Evolutionary conservation across 1,140 invertebrate genomes (phyloP), one percentile per base, ranked within the genome.

Genomic region (Pollicipes pollicipes): DNA sequence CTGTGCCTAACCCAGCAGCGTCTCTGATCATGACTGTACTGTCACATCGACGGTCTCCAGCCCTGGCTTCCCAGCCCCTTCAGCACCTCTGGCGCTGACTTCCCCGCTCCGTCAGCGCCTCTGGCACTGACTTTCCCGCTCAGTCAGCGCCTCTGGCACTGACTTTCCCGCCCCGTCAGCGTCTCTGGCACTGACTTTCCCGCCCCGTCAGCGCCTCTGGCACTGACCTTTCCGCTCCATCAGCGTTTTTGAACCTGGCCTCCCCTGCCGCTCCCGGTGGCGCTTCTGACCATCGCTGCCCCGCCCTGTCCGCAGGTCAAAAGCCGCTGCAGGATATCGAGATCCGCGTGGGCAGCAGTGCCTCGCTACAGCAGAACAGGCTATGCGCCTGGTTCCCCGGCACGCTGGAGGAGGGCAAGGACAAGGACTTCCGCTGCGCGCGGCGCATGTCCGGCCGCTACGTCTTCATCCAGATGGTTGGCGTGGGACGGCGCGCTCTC

Each of bases 331-430:
- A 93, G 79, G 92, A 95, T 79, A 81, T 95, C 67, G 92, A 95
- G 81, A 93, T 95, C 72, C 82, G 92, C 58, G 91, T 95, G 8
- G 92, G 92, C 30, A 94, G 95, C 78, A 94, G 90, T 78, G 84
- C 83, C 2, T 89, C 91, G 75, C 79, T 93, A 58, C 90, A 92
- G 77, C 84, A 89, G 67, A 95, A 95, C 82, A 90, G 91, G 45
- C 80, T 95, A 0, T 95, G 92, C 77, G 90, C 91, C 24, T 95
- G 93, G 92, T 92, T 91, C 80, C 91, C 92, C 0, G 91, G 90
- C 70, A 91, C 90, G n/a, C 86, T 93, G 67, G 91, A 93, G 76
- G 90, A 93, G 80, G 91, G 91, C 32, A 84, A 88, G n/a, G 93
- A 90, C 8, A 93, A 93, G 81, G 90, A 90, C 27, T 91, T 95